Conservation (phyloP, 92 coral and sea anemone species). For the Galaxea fascicularis region DNA sequence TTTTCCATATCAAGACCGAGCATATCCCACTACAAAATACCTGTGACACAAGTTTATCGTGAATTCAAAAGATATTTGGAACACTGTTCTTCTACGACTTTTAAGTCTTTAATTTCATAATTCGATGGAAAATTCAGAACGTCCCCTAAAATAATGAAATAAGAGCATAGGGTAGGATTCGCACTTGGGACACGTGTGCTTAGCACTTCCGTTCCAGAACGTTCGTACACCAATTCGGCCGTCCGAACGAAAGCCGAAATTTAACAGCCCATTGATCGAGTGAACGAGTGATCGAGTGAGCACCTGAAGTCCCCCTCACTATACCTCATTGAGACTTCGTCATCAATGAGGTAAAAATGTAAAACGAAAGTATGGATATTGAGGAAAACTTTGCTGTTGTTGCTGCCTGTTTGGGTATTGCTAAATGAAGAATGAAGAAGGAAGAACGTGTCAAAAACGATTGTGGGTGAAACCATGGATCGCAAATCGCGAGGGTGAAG, state of each 20-base stretch:
- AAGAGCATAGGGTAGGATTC: no score
- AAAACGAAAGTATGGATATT: neutral
- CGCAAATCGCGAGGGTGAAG: conserved; percentile 44
- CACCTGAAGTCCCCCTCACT: neutral
- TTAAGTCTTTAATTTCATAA: neutral
- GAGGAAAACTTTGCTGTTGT: neutral
- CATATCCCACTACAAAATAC: neutral
- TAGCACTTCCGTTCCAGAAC: no score
- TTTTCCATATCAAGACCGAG: neutral
- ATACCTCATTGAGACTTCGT: neutral
- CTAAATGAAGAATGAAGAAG: conserved; percentile 34
- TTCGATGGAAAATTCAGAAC: neutral
- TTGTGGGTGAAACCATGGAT: conserved; percentile 61
- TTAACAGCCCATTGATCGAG: neutral
- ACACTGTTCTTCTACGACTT: neutral
- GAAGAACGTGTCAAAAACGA: conserved; percentile 45
- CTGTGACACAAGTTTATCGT: neutral
- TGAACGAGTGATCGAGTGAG: neutral
- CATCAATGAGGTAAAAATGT: neutral
- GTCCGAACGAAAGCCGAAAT: neutral
- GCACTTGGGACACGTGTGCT: neutral
- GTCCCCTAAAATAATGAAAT: neutral
- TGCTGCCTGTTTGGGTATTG: conserved; percentile 13
- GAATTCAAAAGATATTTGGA: neutral
- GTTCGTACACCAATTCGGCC: no score